Evolutionary conservation across 2,797 vertebrate genomes (phyloP).

Genomic region (Centroberyx gerrardi): DNA sequence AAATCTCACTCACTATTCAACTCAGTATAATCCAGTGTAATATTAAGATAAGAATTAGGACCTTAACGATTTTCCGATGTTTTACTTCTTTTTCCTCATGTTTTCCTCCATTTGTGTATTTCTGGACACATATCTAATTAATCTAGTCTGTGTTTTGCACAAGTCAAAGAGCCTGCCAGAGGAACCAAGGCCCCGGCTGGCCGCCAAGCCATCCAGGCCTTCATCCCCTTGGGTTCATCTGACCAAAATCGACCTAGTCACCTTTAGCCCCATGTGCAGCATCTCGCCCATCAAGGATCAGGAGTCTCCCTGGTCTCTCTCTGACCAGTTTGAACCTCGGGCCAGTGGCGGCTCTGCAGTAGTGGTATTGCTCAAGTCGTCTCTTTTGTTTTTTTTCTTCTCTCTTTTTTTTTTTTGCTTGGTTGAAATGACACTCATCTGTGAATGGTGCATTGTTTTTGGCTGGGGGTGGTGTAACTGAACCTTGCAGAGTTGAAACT

Average conservation of each 20-base stretch:
- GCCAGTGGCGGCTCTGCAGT: neutral
- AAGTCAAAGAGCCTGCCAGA: slow-evolving; percentile 34
- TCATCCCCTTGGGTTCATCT: neutral
- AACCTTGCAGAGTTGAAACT: neutral
- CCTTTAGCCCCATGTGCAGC: slow-evolving; percentile 37
- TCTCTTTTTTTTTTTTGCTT: neutral
- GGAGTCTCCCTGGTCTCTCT: neutral
- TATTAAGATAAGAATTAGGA: no score
- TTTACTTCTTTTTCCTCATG: neutral
- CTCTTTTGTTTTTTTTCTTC: neutral
- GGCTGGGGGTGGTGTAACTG: neutral
- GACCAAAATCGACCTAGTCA: slow-evolving; percentile 23
- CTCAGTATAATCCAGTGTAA: neutral
- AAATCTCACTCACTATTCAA: neutral
- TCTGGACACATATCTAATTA: neutral
- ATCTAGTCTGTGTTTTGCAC: slow-evolving; percentile 15
- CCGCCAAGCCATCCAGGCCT: neutral
- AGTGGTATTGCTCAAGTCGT: slow-evolving; percentile 1
- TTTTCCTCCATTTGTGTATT: neutral
- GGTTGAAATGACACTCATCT: neutral
- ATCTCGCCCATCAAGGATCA: slow-evolving; percentile 46
- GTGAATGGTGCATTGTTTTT: neutral
- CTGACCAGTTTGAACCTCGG: neutral
- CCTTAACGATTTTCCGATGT: neutral
- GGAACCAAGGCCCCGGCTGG: neutral